phyloP scores from a whole-genome alignment of 2,113 vertebrate species.

The Manacus vitellinus region DNA sequence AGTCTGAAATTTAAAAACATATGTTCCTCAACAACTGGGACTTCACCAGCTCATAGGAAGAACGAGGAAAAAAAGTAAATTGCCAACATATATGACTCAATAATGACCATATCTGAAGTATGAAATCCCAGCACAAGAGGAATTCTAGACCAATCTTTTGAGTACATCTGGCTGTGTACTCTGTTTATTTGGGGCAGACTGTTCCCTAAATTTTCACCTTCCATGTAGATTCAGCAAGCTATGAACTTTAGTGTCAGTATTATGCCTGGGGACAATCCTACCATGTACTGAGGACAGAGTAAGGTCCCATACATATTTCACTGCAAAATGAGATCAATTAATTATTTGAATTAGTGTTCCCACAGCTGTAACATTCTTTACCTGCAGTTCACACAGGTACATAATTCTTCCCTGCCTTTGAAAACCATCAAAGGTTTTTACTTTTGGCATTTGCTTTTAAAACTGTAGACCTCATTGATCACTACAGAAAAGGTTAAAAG shows the following conservation, averaged over 20 bases:
- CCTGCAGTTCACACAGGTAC: constrained; percentile 55
- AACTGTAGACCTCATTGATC: neutral
- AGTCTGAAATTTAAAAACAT: neutral
- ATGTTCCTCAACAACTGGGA: rapidly evolving
- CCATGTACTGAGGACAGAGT: constrained; percentile 31
- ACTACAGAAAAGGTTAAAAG: neutral
- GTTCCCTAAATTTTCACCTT: neutral
- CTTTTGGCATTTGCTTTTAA: constrained; percentile 30
- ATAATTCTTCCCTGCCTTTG: constrained; percentile 65
- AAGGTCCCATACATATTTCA: constrained; percentile 31
- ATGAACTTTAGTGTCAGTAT: neutral
- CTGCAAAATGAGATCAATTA: constrained; percentile 26
- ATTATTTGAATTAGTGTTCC: constrained; percentile 52
- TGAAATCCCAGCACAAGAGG: neutral
- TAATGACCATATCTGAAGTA: neutral
- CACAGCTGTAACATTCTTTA: constrained; percentile 62
- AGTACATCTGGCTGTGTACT: neutral
- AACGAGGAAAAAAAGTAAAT: neutral
- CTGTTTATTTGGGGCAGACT: neutral
- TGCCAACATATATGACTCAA: neutral
- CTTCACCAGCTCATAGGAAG: neutral
- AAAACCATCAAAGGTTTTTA: constrained; percentile 66
- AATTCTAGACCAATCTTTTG: neutral
- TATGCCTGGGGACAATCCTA: neutral
- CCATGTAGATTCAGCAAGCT: neutral